Base-by-base conservation (phyloP, 2,888 invertebrate species). In the Microctonus hyperodae region DNA sequence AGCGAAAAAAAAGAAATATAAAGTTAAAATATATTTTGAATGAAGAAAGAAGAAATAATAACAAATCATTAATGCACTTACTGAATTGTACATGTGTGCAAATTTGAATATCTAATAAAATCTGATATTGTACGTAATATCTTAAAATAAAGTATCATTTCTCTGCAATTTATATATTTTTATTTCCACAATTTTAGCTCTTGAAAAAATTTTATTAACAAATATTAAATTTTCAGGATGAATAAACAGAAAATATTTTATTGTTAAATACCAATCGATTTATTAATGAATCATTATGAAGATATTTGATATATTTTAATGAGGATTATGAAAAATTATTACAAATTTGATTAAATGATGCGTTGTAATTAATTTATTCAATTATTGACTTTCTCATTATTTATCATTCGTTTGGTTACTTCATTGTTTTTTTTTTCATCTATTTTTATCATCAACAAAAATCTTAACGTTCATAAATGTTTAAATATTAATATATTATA, bases 121-220 rank as follows among this genome's bases (percentile, higher is more conserved):
- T 73, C 73, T 74, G 75, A 76, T 70, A 75, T 76, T 79, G 76
- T 80, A 79, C 69, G 72, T 75, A 76, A 74, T 73, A 75, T 76
- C 73, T 71, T 77, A 74, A 72, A 81, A 79, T 70, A 80, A 81
- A 80, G 74, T 79, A 75, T 78, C 77, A 73, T 76, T 78, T 77
- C 75, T 80, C 78, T 78, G 76, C 78, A 74, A 75, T 64, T 35
- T 25, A 44, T 33, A 23, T 4, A 31, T 63, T 55, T 33, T 22
- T 22, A 7, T 40, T 10, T 25, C 2, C 40, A 6, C 16, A 16
- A 7, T n/a, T 7, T 2, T 2, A 7, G 16, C 9, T n/a, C 7
- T 7, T 16, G 16, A 1, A 20, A n/a, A n/a, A 7, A 44, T 44
- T 44, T 16, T 20, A 35, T 31, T 61, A 16, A n/a, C n/a, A n/a